Percentiles rank a stretch among this genome's conserved stretches.
phyloP scores from a whole-genome alignment of 2,113 vertebrate genomes.

The Neolamprologus caudopunctatus region DNA sequence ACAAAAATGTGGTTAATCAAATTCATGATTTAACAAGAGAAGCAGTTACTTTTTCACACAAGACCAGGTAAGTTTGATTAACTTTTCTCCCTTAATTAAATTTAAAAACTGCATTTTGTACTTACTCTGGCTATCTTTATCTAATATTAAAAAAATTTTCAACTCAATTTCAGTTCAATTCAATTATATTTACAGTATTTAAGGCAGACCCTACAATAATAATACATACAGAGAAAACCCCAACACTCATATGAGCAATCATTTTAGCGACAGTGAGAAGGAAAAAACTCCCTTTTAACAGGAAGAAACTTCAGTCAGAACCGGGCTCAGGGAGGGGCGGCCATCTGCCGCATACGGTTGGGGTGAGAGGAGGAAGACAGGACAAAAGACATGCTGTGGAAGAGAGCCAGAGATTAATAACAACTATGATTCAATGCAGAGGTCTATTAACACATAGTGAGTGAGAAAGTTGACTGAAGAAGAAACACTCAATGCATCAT shows the following conservation, averaged over 20 bases:
- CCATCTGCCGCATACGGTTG: neutral
- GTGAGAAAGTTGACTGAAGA: neutral
- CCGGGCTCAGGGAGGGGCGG: neutral
- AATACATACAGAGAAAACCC: neutral
- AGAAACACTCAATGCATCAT: neutral
- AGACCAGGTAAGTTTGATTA: neutral
- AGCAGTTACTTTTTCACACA: neutral
- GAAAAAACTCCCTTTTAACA: neutral
- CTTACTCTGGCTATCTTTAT: neutral
- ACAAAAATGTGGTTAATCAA: neutral
- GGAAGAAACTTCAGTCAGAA: neutral
- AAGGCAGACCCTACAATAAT: neutral
- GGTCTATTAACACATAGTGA: neutral
- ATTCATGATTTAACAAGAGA: neutral
- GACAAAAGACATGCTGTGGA: neutral
- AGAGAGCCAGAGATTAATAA: neutral
- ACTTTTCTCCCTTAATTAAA: neutral
- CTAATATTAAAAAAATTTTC: neutral
- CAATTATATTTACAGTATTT: neutral
- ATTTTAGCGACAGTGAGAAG: neutral
- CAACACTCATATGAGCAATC: neutral
- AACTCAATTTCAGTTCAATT: neutral
- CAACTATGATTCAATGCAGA: neutral
- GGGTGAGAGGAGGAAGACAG: neutral
- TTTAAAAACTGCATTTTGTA: neutral